Percentiles rank a stretch among this genome's conserved stretches.
Evolutionary conservation across 2,797 vertebrate species (phyloP).

Genomic region (Peromyscus nudipes): DNA sequence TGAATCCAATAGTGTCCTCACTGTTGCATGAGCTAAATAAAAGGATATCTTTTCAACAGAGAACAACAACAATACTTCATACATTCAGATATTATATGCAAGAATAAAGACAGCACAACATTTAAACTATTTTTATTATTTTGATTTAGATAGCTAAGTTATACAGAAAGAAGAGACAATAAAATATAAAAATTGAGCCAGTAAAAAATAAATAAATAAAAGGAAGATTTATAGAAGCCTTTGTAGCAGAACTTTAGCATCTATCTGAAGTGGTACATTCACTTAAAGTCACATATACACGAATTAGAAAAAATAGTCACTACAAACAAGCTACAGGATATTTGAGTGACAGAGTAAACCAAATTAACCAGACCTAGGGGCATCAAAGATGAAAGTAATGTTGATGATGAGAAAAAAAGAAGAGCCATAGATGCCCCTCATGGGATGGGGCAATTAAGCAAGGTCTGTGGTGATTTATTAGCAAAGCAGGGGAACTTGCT

Average conservation of each 20-base stretch:
- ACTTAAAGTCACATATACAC: not conserved
- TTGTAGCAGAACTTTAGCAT: not conserved
- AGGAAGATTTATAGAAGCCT: not conserved
- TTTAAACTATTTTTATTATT: not conserved
- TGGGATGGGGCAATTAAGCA: not conserved
- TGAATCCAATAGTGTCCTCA: not conserved
- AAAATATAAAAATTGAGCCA: not conserved
- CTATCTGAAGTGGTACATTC: not conserved
- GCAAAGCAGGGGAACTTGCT: no score
- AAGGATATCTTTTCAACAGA: not conserved
- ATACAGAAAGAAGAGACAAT: fast-evolving
- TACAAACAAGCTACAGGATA: not conserved
- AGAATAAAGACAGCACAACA: not conserved
- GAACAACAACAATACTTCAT: not conserved
- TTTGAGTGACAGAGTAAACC: not conserved
- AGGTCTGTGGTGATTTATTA: not conserved
- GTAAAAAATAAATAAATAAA: not conserved
- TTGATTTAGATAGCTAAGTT: not conserved
- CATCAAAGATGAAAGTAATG: no score
- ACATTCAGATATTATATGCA: not conserved
- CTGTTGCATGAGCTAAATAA: not conserved
- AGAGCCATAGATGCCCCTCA: not conserved
- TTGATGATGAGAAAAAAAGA: not conserved
- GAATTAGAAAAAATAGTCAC: not conserved
- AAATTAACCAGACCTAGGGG: not conserved